These are phyloP conservation scores for Cephus pulcher DNA, from an alignment of 2,888 invertebrate species.

Conservation along the genomic window DNA sequence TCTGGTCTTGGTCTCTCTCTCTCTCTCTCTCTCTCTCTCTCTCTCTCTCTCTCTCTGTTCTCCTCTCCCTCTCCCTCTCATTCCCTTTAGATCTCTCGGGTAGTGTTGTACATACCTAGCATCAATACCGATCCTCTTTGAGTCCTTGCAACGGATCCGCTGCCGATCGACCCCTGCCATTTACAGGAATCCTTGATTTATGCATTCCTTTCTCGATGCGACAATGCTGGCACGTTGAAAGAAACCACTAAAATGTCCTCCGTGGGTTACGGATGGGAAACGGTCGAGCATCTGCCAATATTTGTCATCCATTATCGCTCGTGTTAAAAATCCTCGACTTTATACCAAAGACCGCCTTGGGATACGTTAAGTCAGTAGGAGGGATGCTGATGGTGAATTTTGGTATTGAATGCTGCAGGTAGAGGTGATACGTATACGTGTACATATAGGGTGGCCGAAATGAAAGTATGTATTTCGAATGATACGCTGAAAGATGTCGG, in stretches of 20 bases:
- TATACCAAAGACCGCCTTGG: not conserved
- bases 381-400: no score
- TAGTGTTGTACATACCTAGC: not conserved
- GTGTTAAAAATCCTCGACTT: slow-evolving; percentile 11
- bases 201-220: slow-evolving; percentile 49
- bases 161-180: slow-evolving; percentile 43
- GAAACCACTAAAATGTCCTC: slow-evolving; percentile 47
- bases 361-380: no score
- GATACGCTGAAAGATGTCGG: no score
- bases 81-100: slow-evolving; percentile 18
- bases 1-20: slow-evolving; percentile 8
- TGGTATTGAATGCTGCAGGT: no score
- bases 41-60: slow-evolving; percentile 10
- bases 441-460: no score
- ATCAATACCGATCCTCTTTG: no score
- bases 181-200: slow-evolving; percentile 58
- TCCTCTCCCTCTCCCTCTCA: slow-evolving; percentile 14
- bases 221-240: slow-evolving; percentile 46
- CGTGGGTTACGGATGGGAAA: slow-evolving; percentile 15
- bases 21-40: slow-evolving; percentile 12
- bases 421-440: no score
- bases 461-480: no score
- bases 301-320: slow-evolving; percentile 65
- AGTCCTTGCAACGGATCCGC: not conserved
- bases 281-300: slow-evolving; percentile 63